A percentile compares a stretch with the other conserved stretches of the same genome.
These are phyloP conservation scores for Pygocentrus nattereri DNA, from an alignment of 2,797 vertebrate species.

Conservation along the genomic window DNA sequence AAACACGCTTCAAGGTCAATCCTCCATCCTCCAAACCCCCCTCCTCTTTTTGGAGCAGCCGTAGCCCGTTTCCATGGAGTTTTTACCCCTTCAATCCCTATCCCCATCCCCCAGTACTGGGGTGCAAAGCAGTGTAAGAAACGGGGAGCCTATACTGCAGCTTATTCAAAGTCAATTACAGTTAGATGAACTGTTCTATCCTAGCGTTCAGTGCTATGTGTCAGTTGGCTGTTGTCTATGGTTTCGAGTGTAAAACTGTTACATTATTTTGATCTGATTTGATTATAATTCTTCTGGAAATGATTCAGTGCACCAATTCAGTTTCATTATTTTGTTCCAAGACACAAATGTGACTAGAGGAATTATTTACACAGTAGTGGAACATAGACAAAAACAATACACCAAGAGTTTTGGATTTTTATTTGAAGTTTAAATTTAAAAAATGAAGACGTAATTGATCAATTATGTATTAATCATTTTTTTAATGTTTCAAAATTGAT, in stretches of 20 bases:
- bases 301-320: no score
- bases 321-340: no score
- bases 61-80: conserved; percentile 40
- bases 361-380: no score
- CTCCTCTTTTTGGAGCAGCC: background rate
- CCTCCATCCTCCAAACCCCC: conserved; percentile 7
- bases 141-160: background rate
- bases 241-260: background rate
- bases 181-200: background rate
- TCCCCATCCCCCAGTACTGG: background rate
- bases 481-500: no score
- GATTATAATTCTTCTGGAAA: no score
- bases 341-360: no score
- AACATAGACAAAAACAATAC: no score
- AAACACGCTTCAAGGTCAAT: conserved; percentile 40
- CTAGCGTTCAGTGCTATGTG: background rate
- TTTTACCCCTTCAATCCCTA: background rate
- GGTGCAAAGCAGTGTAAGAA: conserved; percentile 13
- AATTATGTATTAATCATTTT: no score
- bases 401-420: no score
- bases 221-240: background rate
- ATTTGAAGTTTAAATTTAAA: no score
- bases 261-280: no score
- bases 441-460: no score
- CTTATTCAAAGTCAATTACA: background rate